Evolutionary conservation across 1,140 invertebrate species (phyloP), one percentile per base, ranked within the genome.

Genomic region (Eciton burchellii): DNA sequence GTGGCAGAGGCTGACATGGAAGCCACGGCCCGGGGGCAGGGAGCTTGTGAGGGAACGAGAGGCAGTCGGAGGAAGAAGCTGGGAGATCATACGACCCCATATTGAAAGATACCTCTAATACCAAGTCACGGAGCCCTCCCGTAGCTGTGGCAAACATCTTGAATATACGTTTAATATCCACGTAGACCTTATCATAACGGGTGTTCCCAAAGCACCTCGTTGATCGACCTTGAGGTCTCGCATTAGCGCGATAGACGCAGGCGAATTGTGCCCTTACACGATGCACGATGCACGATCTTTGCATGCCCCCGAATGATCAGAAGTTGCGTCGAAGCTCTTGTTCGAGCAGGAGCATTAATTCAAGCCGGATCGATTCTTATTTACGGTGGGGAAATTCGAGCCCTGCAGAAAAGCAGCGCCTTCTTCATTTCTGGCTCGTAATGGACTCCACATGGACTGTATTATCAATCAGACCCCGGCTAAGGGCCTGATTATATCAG

Each of bases 151-250:
- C 76, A 77, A 87, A 89, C 72, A 83, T 89, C 47, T 77, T 81
- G 84, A 81, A 83, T 88, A 83, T 88, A 86, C 79, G 56, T 84
- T 89, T 89, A 89, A 89, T 89, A 89, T 89, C 85, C 66, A 85
- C 66, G 62, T 71, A 84, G 81, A 82, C 65, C 63, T 87, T 86
- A 76, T 87, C 56, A 54, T 81, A 87, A 84, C 81, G 74, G 57
- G 70, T 87, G 85, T 43, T 8, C 70, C 19, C 26, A 41, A 16
- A 56, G 5, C 35, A 54, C 14, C 19, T 52, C 16, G 0, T 45
- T 0, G 3, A 19, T 57, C 4, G 9, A 62, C 29, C 79, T 79
- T 49, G 35, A 35, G 73, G 6, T 73, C 73, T 49, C 5, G 19
- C 52, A 16, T 52, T 41, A 74, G n/a, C n/a, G n/a, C 26, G 21